Evolutionary conservation across 2,888 invertebrate species (phyloP).

Genomic region (Xestia sexstrigata): DNA sequence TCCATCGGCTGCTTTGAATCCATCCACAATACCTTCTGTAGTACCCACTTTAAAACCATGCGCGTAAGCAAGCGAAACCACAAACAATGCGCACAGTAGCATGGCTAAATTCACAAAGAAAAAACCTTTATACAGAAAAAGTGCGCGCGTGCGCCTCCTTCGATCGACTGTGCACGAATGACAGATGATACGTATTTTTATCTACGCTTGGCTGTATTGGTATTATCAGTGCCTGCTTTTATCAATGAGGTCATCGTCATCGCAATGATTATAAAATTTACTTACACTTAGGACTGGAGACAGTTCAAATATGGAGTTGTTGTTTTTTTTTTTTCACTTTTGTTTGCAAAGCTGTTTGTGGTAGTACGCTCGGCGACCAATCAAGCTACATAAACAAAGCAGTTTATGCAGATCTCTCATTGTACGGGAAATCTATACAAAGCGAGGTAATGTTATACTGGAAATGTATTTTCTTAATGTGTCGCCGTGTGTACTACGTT

Average conservation of each 20-base stretch:
- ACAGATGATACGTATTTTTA: slow-evolving; percentile 31
- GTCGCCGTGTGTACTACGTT: background rate
- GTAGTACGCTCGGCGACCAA: background rate
- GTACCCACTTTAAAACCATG: slow-evolving; percentile 76
- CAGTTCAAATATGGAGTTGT: slow-evolving; percentile 6
- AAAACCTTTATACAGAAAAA: background rate
- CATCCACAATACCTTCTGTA: slow-evolving; percentile 79
- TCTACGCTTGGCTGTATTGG: slow-evolving; percentile 26
- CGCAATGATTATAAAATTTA: slow-evolving; percentile 47
- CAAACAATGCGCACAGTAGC: slow-evolving; percentile 63
- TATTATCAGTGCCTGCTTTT: slow-evolving; percentile 36
- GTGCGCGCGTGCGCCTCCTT: slow-evolving; percentile 26
- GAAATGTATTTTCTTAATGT: too few species aligned
- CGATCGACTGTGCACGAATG: slow-evolving; percentile 43
- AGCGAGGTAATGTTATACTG: too few species aligned
- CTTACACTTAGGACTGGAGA: slow-evolving; percentile 11
- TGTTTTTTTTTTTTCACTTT: background rate
- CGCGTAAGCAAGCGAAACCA: slow-evolving; percentile 65
- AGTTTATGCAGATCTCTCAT: too few species aligned
- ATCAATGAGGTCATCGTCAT: slow-evolving; percentile 59
- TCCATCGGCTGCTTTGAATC: slow-evolving; percentile 72
- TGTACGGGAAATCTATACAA: too few species aligned
- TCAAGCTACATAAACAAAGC: too few species aligned
- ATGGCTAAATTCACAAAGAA: slow-evolving; percentile 53
- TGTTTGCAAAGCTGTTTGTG: background rate